Conservation (phyloP, 92 coral and sea anemone genomes). For the Blastomussa wellsi region DNA sequence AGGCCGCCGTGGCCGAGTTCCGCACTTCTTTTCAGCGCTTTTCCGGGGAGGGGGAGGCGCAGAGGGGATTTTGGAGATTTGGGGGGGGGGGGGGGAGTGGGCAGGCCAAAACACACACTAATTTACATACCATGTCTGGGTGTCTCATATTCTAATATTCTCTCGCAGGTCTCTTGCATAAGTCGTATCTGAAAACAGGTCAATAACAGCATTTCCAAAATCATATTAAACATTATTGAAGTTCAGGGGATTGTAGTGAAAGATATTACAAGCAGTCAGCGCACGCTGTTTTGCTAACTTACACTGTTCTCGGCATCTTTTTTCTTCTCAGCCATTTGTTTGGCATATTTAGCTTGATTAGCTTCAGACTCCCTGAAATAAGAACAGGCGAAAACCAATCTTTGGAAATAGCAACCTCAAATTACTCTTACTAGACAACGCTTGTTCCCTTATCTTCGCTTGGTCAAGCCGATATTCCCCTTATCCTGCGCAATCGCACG, state of each 20-base stretch:
- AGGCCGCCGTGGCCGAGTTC: too few species aligned
- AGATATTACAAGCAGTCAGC: not conserved
- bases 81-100: too few species aligned
- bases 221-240: too few species aligned
- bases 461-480: too few species aligned
- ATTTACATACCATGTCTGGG: conserved; percentile 71
- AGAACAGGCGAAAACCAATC: not conserved
- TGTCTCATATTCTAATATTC: conserved; percentile 80
- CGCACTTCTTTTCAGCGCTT: too few species aligned
- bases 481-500: too few species aligned
- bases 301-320: conserved; percentile 86
- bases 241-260: not conserved
- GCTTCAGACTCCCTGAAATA: conserved; percentile 72
- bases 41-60: not conserved
- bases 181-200: conserved; percentile 67
- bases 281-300: conserved; percentile 16
- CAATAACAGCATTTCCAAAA: too few species aligned
- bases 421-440: not conserved
- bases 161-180: conserved; percentile 83
- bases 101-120: not conserved
- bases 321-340: conserved; percentile 77
- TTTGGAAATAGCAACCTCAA: not conserved
- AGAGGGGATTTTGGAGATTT: not conserved
- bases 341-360: conserved; percentile 78
- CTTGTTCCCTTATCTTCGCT: not conserved